Conservation (phyloP, 2,888 invertebrate genomes). For the Folsomia candida region DNA sequence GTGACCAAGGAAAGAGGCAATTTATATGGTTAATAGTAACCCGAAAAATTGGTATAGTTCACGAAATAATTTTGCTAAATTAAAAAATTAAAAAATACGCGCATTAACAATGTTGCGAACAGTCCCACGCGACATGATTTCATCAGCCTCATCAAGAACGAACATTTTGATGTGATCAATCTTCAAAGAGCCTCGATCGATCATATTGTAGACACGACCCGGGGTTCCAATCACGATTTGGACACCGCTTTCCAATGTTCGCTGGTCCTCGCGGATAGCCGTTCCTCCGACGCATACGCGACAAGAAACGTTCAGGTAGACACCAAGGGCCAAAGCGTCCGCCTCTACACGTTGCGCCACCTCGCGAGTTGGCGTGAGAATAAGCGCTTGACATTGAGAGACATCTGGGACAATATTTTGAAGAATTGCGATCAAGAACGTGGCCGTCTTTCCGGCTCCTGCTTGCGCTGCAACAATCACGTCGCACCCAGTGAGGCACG, state of each 20-base stretch:
- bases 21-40: too few relatives aligned
- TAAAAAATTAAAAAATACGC: too few relatives aligned
- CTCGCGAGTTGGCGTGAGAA: constrained; percentile 92
- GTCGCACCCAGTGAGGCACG: constrained; percentile 91
- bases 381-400: constrained; percentile 93
- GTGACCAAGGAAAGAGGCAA: too few relatives aligned
- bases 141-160: constrained; percentile 98
- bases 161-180: constrained; percentile 91
- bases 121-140: constrained; percentile 98
- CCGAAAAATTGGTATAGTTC: too few relatives aligned
- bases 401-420: constrained; percentile 90
- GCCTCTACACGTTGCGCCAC: constrained; percentile 76
- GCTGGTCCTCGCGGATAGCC: constrained; percentile 94
- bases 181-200: constrained; percentile 69
- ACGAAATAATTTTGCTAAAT: too few relatives aligned
- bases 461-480: constrained; percentile 99
- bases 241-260: constrained; percentile 86
- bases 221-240: constrained; percentile 98
- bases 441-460: constrained; percentile 97
- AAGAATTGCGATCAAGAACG: constrained; percentile 97
- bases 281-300: constrained; percentile 99
- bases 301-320: constrained; percentile 96
- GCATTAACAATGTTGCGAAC: too few relatives aligned
- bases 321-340: constrained; percentile 95
- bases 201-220: constrained; percentile 97